Evolutionary conservation across 2,888 invertebrate genomes (phyloP), one percentile per base, ranked within the genome.

Genomic region (Leucoma salicis): DNA sequence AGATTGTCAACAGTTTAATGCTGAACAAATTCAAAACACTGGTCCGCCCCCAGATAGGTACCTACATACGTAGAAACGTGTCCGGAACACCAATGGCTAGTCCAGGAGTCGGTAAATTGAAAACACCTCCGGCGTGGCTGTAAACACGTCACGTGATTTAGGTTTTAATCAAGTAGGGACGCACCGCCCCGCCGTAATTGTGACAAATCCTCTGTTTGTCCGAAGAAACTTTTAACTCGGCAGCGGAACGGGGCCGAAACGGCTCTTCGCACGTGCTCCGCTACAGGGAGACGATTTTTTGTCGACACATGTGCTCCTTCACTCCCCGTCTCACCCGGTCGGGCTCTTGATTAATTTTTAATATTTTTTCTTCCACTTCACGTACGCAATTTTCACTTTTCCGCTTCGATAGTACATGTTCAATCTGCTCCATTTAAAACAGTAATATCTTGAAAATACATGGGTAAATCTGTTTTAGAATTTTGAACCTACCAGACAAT

Each of bases 61-160:
- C n/a, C n/a, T n/a, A n/a, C n/a, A n/a, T n/a, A n/a, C 78, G 76
- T 75, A 63, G 72, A 70, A 59, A 87, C 88, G 88, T 89, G 88
- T 84, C 78, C 82, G 80, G 88, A 84, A 88, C 83, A 74, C 86
- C 87, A 85, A 89, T 86, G 76, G 79, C 76, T 64, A 70, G 70
- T 78, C 79, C 74, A 78, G 82, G 73, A 84, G 82, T 84, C 81
- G 82, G 79, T 85, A 88, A 89, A 89, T 88, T 89, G 88, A 88
- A 88, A 88, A 89, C 88, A 88, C 88, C 88, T 88, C 84, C 78
- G 83, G 83, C 81, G 80, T 59, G 79, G 84, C 87, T 88, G 89
- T 89, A 89, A 88, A 89, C 89, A 88, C 87, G 89, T 88, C 89
- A 88, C 89, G 89, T 89, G 89, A 89, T 89, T 89, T 89, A 89